phyloP scores from a whole-genome alignment of 2,797 vertebrate species.

The Galagoides demidoff region DNA sequence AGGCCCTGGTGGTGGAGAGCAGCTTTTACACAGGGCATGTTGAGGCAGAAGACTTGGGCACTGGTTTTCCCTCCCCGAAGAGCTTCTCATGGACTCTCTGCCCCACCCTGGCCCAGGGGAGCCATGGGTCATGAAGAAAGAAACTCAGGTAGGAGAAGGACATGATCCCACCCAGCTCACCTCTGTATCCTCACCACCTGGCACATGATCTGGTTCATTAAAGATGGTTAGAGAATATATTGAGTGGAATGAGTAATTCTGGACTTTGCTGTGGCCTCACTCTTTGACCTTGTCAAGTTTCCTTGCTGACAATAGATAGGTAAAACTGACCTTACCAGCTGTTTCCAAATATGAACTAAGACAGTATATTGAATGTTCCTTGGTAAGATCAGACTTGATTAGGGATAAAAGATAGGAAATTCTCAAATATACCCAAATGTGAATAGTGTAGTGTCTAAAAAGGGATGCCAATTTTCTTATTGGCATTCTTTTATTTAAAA shows the following conservation, averaged over 20 bases:
- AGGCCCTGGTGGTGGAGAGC: background rate
- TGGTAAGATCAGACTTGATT: background rate
- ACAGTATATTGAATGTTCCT: background rate
- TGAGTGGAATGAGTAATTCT: background rate
- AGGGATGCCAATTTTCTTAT: background rate
- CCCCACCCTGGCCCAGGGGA: background rate
- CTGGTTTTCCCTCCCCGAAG: rapidly evolving
- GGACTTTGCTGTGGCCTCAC: background rate
- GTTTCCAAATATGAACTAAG: background rate
- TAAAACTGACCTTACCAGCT: background rate
- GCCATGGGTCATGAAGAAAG: rapidly evolving
- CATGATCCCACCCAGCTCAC: rapidly evolving
- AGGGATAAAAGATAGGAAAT: background rate
- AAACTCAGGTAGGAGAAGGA: background rate
- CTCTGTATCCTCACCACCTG: background rate
- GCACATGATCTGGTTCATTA: background rate
- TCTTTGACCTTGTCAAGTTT: background rate
- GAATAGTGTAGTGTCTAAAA: background rate
- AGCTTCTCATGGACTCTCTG: rapidly evolving
- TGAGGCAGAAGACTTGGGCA: background rate
- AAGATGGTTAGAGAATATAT: background rate
- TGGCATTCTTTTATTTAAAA: background rate
- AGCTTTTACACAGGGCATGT: background rate
- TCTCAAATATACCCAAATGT: background rate
- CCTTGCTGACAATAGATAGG: background rate